Evolutionary conservation across 2,113 vertebrate species (phyloP).

Genomic region (Gracilinanus agilis): DNA sequence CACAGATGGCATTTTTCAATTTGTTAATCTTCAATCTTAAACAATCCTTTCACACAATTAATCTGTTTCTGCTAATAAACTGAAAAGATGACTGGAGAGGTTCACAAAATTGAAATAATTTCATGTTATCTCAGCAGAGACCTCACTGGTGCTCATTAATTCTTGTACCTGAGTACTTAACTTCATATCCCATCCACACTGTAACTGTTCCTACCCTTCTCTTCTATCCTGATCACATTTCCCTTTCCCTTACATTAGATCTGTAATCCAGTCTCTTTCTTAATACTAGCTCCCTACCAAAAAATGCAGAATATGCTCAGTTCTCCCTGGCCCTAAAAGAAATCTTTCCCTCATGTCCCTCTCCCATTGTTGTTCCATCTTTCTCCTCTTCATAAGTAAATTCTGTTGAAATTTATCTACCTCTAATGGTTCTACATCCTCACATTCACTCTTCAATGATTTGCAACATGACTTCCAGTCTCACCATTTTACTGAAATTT

Average conservation of each 20-base stretch:
- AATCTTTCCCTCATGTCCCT: background rate
- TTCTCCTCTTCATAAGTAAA: background rate
- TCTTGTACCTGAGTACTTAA: background rate
- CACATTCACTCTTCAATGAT: background rate
- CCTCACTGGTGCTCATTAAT: background rate
- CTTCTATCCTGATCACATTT: background rate
- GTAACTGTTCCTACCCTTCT: background rate
- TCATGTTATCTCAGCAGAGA: background rate
- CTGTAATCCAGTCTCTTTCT: background rate
- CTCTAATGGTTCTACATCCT: background rate
- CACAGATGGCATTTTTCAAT: background rate
- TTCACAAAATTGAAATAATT: background rate
- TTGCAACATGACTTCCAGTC: background rate
- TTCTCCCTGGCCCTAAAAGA: background rate
- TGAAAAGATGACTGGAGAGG: background rate
- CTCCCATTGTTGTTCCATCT: background rate
- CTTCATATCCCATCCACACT: background rate
- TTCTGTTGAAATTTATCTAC: background rate
- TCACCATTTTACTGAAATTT: background rate
- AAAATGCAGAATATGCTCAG: background rate
- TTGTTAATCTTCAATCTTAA: background rate
- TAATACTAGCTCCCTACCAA: background rate
- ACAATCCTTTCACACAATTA: background rate
- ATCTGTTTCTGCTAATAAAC: background rate
- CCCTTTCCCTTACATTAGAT: background rate